phyloP scores from a whole-genome alignment of 1,140 invertebrate species.

The Choristoneura fumiferana region DNA sequence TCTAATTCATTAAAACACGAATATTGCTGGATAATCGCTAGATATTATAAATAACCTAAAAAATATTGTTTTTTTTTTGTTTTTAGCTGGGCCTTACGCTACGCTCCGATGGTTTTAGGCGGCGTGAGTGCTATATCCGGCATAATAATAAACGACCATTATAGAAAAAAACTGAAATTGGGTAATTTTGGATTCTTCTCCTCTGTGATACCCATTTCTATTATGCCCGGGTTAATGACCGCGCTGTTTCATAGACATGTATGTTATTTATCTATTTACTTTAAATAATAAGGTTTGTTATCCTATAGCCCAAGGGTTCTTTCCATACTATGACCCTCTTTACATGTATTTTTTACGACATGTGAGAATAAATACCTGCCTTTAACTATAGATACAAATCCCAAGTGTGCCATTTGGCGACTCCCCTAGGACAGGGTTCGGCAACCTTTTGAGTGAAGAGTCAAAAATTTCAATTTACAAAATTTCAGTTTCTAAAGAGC shows the following conservation, averaged over 20 bases:
- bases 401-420: too few species aligned
- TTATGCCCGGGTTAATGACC: constrained; percentile 60
- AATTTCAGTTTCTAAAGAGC: too few species aligned
- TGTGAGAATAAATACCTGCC: too few species aligned
- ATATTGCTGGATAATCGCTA: neutral
- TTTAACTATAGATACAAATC: too few species aligned
- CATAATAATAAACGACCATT: constrained; percentile 59
- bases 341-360: too few species aligned
- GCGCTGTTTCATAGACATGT: constrained; percentile 64
- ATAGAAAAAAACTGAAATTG: constrained; percentile 52
- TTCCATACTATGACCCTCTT: too few species aligned
- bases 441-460: too few species aligned
- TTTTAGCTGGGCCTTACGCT: constrained; percentile 62
- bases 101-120: constrained; percentile 46
- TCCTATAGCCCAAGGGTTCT: neutral
- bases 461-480: too few species aligned
- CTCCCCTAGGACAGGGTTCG: too few species aligned
- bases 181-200: constrained; percentile 54
- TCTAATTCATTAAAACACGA: constrained; percentile 5
- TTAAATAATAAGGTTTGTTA: neutral
- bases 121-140: constrained; percentile 51
- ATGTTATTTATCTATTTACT: constrained; percentile 30
- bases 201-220: constrained; percentile 52
- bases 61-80: constrained; percentile 24
- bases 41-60: neutral